Evolutionary conservation across 2,797 vertebrate genomes (phyloP), one percentile per base, ranked within the genome.

Genomic region (Danio aesculapii): DNA sequence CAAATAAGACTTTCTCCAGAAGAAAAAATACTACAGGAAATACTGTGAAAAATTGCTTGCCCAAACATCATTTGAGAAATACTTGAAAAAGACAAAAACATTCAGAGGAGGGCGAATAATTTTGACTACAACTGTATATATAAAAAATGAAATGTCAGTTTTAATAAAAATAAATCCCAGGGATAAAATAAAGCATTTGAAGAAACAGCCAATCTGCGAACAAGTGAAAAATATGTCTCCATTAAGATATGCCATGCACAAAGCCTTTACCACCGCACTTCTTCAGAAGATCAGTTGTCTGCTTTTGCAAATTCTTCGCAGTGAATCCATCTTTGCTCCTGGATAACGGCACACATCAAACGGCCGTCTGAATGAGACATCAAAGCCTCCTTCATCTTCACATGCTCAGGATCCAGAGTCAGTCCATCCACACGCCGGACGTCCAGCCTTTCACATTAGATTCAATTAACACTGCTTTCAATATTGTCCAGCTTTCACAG

Each of bases 341-440:
- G 86, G 90, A 90, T 82, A 87, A 88, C 80, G 82, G 80, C 82
- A 81, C 47, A 86, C 89, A 90, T 92, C 87, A 92, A 90, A 92
- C 88, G 14, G 81, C 82, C 81, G 71, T 70, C 76, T 74, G 78
- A 88, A 78, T 86, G 88, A 88, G 84, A 87, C 87, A 91, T 93
- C 91, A 93, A 91, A 91, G 85, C 85, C 88, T 74, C 81, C 80
- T 88, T 86, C 87, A 87, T 90, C 85, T 89, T 81, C 84, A 84
- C 84, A 66, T 87, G 83, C 81, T 88, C 72, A 55, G 74, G 70
- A 84, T 63, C 80, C 75, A 75, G 71, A 72, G 68, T 71, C 78
- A 73, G 71, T 8, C 47, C 11, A 12, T 49, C 47, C 47, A 49
- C 47, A 8, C 47, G 7, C 47, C 11, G 17, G 63, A 78, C 73